These are phyloP conservation scores for Glossophaga mutica DNA, from an alignment of 2,797 vertebrate genomes.

Conservation along the genomic window DNA sequence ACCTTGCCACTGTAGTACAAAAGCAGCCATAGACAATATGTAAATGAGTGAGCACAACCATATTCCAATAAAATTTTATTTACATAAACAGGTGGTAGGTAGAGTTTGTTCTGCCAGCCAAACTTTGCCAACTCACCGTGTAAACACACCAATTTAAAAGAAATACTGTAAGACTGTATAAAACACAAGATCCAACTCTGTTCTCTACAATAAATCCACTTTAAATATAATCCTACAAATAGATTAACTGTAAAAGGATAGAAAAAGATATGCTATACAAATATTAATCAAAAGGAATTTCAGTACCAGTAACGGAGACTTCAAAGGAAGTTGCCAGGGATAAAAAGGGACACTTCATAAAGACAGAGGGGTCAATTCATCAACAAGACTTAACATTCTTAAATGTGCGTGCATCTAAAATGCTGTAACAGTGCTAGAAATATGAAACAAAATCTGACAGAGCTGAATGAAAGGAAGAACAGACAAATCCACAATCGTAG, in stretches of 20 bases:
- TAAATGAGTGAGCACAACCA: neutral
- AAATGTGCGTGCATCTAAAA: neutral
- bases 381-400: neutral
- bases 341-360: neutral
- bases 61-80: neutral
- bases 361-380: neutral
- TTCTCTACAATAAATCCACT: neutral
- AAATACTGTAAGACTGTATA: neutral
- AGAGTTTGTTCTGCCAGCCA: neutral
- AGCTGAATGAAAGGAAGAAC: slow-evolving; percentile 3
- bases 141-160: neutral
- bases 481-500: neutral
- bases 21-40: neutral
- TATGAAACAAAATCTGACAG: neutral
- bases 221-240: neutral
- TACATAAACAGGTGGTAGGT: neutral
- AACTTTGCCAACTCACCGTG: neutral
- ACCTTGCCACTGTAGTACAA: neutral
- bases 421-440: neutral
- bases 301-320: neutral
- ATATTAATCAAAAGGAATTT: neutral
- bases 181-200: neutral
- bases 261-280: too few species aligned
- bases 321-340: neutral
- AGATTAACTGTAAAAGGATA: too few species aligned